These are phyloP conservation scores for Pherbina coryleti DNA, from an alignment of 2,888 invertebrate species.

Conservation along the genomic window DNA sequence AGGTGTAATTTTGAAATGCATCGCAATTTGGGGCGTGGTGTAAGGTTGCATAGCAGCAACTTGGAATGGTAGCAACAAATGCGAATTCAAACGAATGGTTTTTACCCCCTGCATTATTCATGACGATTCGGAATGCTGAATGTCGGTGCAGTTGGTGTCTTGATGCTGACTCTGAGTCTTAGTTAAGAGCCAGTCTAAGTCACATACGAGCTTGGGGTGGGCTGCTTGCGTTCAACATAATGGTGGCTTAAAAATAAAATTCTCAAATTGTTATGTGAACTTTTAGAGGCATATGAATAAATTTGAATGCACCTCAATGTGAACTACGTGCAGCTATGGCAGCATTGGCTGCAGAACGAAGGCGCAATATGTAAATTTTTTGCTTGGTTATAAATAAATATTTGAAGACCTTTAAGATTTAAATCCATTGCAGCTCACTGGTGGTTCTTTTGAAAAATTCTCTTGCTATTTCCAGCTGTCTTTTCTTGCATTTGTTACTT, in stretches of 20 bases:
- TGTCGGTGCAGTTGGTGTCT: background rate
- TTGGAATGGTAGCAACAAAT: background rate
- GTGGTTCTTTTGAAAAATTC: no score
- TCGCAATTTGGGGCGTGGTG: background rate
- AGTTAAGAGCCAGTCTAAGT: background rate
- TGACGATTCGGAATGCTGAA: background rate
- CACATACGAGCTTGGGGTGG: background rate
- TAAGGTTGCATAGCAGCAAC: background rate
- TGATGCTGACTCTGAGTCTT: background rate
- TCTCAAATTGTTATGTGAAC: slow-evolving; percentile 10
- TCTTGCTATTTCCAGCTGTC: no score
- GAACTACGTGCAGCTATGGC: no score
- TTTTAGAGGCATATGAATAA: slow-evolving; percentile 4
- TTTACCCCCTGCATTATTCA: background rate
- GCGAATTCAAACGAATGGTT: background rate
- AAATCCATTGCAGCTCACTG: no score
- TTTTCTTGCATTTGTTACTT: no score
- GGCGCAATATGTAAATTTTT: no score
- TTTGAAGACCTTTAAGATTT: no score
- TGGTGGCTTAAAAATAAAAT: background rate
- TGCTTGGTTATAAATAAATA: no score
- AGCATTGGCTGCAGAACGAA: no score
- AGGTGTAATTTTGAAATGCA: slow-evolving; percentile 25
- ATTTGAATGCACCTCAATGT: background rate
- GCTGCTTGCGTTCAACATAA: background rate